phyloP scores from a whole-genome alignment of 1,140 invertebrate species.

The Drosophila elegans region DNA sequence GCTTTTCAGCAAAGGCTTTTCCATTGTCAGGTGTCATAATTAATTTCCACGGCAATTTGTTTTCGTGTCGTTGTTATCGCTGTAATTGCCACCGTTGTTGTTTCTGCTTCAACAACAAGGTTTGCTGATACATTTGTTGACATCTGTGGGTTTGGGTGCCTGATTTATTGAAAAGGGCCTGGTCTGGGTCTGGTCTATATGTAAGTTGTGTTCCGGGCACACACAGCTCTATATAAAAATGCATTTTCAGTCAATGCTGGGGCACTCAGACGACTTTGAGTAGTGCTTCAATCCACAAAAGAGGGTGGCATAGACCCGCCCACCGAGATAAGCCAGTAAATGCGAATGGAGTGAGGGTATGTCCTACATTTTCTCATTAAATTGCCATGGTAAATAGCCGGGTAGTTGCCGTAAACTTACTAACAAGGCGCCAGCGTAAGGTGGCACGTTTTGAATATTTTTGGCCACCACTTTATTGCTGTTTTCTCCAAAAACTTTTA shows the following conservation, averaged over 20 bases:
- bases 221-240: constrained; percentile 19
- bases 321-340: constrained; percentile 33
- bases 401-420: constrained; percentile 73
- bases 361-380: constrained; percentile 82
- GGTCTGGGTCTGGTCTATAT: neutral
- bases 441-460: constrained; percentile 66
- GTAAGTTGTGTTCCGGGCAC: constrained; percentile 2
- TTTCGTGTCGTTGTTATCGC: constrained; percentile 26
- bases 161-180: constrained; percentile 52
- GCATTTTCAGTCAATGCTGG: constrained; percentile 42
- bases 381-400: constrained; percentile 73
- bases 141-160: constrained; percentile 25
- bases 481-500: constrained; percentile 70
- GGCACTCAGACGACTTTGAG: constrained; percentile 70
- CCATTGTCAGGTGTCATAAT: constrained; percentile 66
- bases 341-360: constrained; percentile 40
- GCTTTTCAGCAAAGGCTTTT: constrained; percentile 10
- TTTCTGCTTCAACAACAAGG: constrained; percentile 5
- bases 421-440: constrained; percentile 69
- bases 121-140: constrained; percentile 26
- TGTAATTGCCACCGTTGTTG: constrained; percentile 27
- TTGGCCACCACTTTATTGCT: constrained; percentile 52
- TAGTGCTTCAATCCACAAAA: constrained; percentile 59
- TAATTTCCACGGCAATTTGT: constrained; percentile 69
- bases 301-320: constrained; percentile 30